A percentile compares a stretch with the other conserved stretches of the same genome.
phyloP scores from a whole-genome alignment of 2,888 invertebrate genomes.

The Oxystoma pomonae region DNA sequence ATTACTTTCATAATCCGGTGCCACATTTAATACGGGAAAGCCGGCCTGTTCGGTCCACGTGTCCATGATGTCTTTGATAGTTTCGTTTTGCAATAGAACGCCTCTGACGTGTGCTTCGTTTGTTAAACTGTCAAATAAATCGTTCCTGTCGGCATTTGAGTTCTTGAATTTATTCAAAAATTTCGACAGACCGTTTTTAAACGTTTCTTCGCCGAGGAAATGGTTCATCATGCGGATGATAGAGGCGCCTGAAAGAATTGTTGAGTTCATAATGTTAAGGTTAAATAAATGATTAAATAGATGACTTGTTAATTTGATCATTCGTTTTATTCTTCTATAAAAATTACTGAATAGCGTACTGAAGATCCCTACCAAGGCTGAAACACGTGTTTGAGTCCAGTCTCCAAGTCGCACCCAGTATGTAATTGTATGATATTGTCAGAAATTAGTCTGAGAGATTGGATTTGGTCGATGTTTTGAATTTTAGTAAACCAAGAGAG shows the following conservation, averaged over 20 bases:
- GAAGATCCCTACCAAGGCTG: too few relatives aligned
- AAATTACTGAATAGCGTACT: too few relatives aligned
- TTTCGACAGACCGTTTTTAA: conserved; percentile 52
- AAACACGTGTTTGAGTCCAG: too few relatives aligned
- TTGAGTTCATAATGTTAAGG: too few relatives aligned
- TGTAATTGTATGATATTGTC: too few relatives aligned
- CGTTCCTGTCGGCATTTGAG: conserved; percentile 60
- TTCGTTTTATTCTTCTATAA: too few relatives aligned
- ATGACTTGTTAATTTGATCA: too few relatives aligned
- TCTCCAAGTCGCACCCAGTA: too few relatives aligned
- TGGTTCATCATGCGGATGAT: conserved; percentile 69
- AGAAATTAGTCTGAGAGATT: too few relatives aligned
- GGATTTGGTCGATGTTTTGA: too few relatives aligned
- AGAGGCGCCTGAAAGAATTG: conserved; percentile 53
- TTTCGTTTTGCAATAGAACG: conserved; percentile 43
- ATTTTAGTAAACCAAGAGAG: too few relatives aligned
- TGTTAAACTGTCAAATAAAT: conserved; percentile 65
- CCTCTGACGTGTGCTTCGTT: conserved; percentile 50
- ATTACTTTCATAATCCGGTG: conserved; percentile 45
- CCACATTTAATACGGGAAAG: conserved; percentile 60
- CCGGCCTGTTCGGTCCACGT: conserved; percentile 66
- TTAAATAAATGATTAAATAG: too few relatives aligned
- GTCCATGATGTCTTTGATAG: conserved; percentile 60
- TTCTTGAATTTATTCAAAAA: conserved; percentile 54
- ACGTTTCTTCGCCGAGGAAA: conserved; percentile 60